Evolutionary conservation across 2,888 invertebrate species (phyloP), one percentile per base, ranked within the genome.

Genomic region (Heliconius ismenius): DNA sequence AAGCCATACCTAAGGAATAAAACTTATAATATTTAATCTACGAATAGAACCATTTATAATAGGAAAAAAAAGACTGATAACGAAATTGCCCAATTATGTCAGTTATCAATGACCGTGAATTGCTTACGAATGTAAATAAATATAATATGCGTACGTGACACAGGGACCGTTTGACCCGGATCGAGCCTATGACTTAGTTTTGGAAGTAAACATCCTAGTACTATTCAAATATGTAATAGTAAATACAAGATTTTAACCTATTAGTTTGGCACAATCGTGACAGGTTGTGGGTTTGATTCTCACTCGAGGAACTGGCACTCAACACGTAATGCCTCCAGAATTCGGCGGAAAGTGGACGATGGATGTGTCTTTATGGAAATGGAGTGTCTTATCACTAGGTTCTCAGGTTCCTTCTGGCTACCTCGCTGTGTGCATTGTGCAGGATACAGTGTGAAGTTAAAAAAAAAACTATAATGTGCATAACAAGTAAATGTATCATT

Each of bases 101-200:
- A 63, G 26, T 79, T 77, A 79, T 81, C 80, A 76, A 43, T 77
- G 73, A 73, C 79, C 81, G 79, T 79, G 83, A 81, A 80, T 67
- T 67, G 39, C 24, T 67, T 24, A 67, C 78, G 73, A 65, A 60
- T 39, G 74, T 36, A 49, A 49, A 49, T 49, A 49, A 49, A 49
- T 75, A 28, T 21, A 36, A 24, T 54, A 77, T 73, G 75, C 70
- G 60, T 77, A 77, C 75, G 73, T 77, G 49, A 62, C 64, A 28
- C n/a, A 49, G 43, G 63, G 26, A 39, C 32, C 69, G 54, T 26
- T 54, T 70, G 70, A 54, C 77, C 77, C 74, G 70, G 70, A 64
- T 70, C 26, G 26, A 1, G 39, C 32, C 18, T 73, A 24, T 63
- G 73, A 43, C 43, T 63, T 43, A 62, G 7, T 73, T 73, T 63